phyloP scores from a whole-genome alignment of 2,888 invertebrate species.

The Synergus gifuensis region DNA sequence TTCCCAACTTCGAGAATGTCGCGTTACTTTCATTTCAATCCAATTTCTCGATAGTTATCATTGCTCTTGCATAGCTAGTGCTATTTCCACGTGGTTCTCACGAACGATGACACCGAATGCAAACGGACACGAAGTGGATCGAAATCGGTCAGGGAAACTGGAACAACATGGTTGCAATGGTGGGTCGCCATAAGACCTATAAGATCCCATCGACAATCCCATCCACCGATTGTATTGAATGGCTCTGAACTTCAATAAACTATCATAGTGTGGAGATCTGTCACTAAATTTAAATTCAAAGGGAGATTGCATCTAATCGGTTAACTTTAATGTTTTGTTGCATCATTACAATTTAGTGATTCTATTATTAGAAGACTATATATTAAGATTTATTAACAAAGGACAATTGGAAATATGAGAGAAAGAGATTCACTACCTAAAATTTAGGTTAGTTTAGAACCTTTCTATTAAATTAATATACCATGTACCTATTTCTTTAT shows the following conservation, averaged over 20 bases:
- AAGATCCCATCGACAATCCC: constrained; percentile 21
- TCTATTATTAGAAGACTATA: not conserved
- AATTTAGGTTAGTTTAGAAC: not conserved
- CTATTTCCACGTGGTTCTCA: constrained; percentile 65
- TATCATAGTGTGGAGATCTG: constrained; percentile 5
- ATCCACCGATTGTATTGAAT: constrained; percentile 20
- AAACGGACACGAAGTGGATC: constrained; percentile 56
- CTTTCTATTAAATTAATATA: constrained; percentile 24
- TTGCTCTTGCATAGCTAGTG: constrained; percentile 43
- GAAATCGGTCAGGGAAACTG: constrained; percentile 71
- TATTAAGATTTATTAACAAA: not conserved
- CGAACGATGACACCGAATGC: constrained; percentile 58
- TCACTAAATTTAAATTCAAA: constrained; percentile 35
- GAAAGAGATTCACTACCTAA: not conserved
- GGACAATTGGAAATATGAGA: not conserved
- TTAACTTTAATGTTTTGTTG: not conserved
- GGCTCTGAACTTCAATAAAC: constrained; percentile 17
- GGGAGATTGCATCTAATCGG: constrained; percentile 29
- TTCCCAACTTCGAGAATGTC: constrained; percentile 27
- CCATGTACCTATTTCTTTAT: constrained; percentile 23
- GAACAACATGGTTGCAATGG: constrained; percentile 60
- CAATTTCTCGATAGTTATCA: constrained; percentile 54
- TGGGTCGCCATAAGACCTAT: constrained; percentile 44
- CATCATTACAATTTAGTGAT: not conserved
- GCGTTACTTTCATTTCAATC: constrained; percentile 39